Conservation (phyloP, 2,888 invertebrate species). For the Protodeltote pygarga region DNA sequence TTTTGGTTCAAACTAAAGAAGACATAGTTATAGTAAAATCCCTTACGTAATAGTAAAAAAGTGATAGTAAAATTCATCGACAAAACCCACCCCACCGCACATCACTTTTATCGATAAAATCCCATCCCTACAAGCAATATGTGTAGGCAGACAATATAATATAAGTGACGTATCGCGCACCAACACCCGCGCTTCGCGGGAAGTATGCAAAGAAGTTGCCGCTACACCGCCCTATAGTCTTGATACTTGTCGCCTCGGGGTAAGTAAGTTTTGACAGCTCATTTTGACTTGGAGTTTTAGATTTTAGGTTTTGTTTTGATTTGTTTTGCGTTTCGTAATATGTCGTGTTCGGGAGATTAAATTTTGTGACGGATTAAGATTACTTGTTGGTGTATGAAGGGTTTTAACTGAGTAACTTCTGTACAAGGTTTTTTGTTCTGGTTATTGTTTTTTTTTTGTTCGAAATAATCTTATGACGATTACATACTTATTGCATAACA, state of each 20-base stretch:
- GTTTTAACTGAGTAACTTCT: no score
- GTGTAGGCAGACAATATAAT: conserved; percentile 82
- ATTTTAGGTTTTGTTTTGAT: conserved; percentile 46
- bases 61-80: conserved; percentile 2
- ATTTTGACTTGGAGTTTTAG: conserved; percentile 51
- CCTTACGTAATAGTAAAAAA: no score
- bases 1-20: no score
- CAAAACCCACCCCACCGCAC: neutral
- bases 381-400: no score
- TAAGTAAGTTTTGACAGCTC: conserved; percentile 63
- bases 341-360: conserved; percentile 32
- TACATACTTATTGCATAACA: no score
- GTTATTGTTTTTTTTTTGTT: no score
- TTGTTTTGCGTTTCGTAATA: conserved; percentile 31
- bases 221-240: conserved; percentile 65
- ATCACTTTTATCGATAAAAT: conserved; percentile 55
- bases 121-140: conserved; percentile 77
- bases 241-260: conserved; percentile 71
- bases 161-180: conserved; percentile 85
- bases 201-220: conserved; percentile 86
- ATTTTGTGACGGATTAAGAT: neutral
- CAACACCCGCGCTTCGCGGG: conserved; percentile 82
- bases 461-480: no score
- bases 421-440: no score
- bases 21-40: no score